Conservation (phyloP, 2,888 invertebrate genomes). For the Rhogogaster chlorosoma region DNA sequence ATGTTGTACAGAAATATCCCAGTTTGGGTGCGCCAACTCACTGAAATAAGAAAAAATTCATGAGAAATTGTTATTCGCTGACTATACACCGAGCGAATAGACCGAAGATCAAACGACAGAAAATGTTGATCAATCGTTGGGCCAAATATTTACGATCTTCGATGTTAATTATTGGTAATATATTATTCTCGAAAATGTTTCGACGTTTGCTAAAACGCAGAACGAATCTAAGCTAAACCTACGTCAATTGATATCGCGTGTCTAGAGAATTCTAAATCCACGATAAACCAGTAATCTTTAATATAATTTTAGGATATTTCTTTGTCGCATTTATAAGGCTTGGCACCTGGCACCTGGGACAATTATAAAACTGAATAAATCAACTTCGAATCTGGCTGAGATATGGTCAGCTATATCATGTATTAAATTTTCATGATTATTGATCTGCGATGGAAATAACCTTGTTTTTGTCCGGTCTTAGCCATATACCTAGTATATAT, state of each 20-base stretch:
- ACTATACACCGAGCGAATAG: neutral
- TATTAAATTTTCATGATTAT: constrained; percentile 18
- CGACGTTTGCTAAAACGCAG: neutral
- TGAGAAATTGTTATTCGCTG: neutral
- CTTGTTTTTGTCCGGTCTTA: constrained; percentile 12
- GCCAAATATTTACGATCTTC: constrained; percentile 1
- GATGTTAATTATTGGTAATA: constrained; percentile 20
- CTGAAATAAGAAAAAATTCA: constrained; percentile 67
- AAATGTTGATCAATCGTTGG: neutral
- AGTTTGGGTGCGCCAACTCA: constrained; percentile 76
- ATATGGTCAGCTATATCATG: neutral
- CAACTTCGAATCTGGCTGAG: neutral
- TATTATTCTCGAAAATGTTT: neutral
- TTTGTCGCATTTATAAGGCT: constrained; percentile 6
- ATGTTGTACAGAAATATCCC: constrained; percentile 76
- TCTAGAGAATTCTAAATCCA: neutral
- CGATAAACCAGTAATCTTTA: neutral
- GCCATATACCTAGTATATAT: neutral
- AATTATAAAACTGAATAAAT: constrained; percentile 9
- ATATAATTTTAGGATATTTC: constrained; percentile 3
- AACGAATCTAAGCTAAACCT: constrained; percentile 15
- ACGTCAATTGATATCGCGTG: neutral
- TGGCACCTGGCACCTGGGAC: neutral
- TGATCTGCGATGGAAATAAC: constrained; percentile 24
- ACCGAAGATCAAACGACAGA: neutral